These are phyloP conservation scores for Atopsyche davidsoni DNA, from an alignment of 1,140 invertebrate genomes.

Conservation along the genomic window DNA sequence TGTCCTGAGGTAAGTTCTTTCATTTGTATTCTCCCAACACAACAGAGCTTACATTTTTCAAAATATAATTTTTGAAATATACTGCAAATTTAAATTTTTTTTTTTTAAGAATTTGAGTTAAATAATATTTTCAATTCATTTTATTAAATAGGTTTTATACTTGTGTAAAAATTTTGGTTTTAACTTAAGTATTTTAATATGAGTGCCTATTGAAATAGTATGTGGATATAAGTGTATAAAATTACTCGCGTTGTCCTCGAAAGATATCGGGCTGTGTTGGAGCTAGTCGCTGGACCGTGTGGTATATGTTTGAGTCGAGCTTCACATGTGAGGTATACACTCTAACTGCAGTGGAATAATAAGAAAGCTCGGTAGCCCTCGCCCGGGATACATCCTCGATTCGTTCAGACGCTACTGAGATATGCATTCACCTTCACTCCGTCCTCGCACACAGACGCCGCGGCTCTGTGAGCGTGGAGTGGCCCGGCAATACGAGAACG, in stretches of 20 bases:
- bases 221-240: neutral
- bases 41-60: neutral
- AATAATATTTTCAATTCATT: too few species aligned
- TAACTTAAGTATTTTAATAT: neutral
- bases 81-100: neutral
- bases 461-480: constrained; percentile 10
- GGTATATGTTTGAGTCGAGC: too few species aligned
- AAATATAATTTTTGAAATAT: neutral
- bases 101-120: too few species aligned
- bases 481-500: constrained; percentile 22
- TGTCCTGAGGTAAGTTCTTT: neutral
- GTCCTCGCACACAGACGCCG: neutral
- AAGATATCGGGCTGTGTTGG: too few species aligned
- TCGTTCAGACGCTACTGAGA: constrained; percentile 25
- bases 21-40: too few species aligned
- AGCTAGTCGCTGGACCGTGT: too few species aligned
- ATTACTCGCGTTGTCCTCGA: too few species aligned
- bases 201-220: neutral
- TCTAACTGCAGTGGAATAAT: too few species aligned
- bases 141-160: too few species aligned
- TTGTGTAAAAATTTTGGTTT: too few species aligned
- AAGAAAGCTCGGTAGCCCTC: constrained; percentile 22
- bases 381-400: constrained; percentile 24
- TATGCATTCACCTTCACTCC: constrained; percentile 25
- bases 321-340: too few species aligned